A percentile compares a stretch with the other conserved stretches of the same genome.
phyloP scores from a whole-genome alignment of 2,797 vertebrate species.

The Pachyuromys duprasi region DNA sequence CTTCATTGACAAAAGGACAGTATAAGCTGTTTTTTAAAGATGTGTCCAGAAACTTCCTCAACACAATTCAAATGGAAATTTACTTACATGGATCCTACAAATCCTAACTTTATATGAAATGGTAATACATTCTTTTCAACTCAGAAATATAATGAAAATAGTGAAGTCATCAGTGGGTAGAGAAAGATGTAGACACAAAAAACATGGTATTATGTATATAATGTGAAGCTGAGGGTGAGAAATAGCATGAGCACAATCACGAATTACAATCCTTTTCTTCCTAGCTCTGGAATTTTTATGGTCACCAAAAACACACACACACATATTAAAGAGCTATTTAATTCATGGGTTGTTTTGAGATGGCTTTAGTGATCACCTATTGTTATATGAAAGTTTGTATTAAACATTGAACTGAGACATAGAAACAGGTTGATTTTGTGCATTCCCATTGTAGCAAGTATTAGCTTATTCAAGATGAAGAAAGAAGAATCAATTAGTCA shows the following conservation, averaged over 20 bases:
- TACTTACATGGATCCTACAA: slow-evolving; percentile 31
- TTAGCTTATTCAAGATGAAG: slow-evolving; percentile 39
- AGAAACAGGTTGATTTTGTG: not conserved
- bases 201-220: not conserved
- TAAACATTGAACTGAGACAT: slow-evolving; percentile 11
- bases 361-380: not conserved
- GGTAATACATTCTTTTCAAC: slow-evolving; percentile 33
- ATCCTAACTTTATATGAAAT: slow-evolving; percentile 35
- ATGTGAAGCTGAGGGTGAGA: not conserved
- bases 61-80: not conserved
- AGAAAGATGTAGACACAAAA: slow-evolving; percentile 25
- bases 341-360: not conserved
- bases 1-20: slow-evolving; percentile 18
- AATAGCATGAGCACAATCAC: not conserved
- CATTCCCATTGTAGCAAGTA: not conserved
- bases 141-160: not conserved
- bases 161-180: not conserved
- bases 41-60: slow-evolving; percentile 27
- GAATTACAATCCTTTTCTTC: not conserved
- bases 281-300: not conserved
- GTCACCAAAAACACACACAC: not conserved
- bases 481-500: slow-evolving; percentile 49
- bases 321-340: not conserved
- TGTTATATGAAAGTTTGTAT: slow-evolving; percentile 10
- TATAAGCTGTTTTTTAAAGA: slow-evolving; percentile 50